phyloP scores from a whole-genome alignment of 2,888 invertebrate genomes.

The Caenorhabditis panamensis region DNA sequence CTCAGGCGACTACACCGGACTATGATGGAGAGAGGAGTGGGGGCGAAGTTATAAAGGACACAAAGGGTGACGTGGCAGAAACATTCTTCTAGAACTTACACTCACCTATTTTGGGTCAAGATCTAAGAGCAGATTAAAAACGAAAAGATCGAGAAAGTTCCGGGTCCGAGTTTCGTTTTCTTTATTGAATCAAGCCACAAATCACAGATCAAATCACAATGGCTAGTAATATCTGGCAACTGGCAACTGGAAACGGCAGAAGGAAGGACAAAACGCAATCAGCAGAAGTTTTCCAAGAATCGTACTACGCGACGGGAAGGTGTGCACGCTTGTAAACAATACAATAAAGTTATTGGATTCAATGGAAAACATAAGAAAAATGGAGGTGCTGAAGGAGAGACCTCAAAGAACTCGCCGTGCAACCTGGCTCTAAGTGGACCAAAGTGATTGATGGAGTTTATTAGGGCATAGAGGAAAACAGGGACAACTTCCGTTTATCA shows the following conservation, averaged over 20 bases:
- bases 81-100: not conserved
- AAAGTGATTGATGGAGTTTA: slow-evolving; percentile 2
- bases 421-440: not conserved
- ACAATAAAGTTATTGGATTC: not conserved
- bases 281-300: too few relatives aligned
- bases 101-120: not conserved
- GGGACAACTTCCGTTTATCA: not conserved
- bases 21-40: slow-evolving; percentile 5
- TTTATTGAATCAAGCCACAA: not conserved
- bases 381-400: not conserved
- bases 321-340: not conserved
- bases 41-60: slow-evolving; percentile 12
- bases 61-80: slow-evolving; percentile 33
- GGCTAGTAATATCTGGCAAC: not conserved
- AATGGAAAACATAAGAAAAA: not conserved
- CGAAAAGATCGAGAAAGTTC: not conserved
- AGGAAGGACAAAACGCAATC: not conserved
- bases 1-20: slow-evolving; percentile 19
- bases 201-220: not conserved
- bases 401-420: not conserved
- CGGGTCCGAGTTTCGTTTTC: not conserved
- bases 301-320: too few relatives aligned
- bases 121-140: not conserved
- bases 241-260: not conserved
- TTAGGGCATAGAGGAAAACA: not conserved